Base-by-base conservation (phyloP, 2,888 invertebrate species). In the Drosophila barbarae region DNA sequence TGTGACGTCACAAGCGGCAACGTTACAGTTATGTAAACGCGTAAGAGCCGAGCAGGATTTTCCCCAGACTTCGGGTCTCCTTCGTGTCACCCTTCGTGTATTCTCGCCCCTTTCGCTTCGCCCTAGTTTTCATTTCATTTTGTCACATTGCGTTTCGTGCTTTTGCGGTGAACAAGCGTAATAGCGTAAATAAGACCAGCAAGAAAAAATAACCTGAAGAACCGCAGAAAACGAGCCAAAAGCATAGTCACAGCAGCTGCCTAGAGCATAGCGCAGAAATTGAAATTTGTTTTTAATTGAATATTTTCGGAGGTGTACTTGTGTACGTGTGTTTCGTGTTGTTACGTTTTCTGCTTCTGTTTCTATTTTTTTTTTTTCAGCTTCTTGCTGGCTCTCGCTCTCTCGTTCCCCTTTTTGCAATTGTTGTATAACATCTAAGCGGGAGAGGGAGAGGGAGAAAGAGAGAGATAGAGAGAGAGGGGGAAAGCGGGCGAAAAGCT, bases 141-240 rank as follows among this genome's bases (percentile, higher is more conserved):
- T 49, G 77, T 66, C 57, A 53, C 81, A 80, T 81, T 85, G 69
- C 67, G 65, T 72, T 69, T 74, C 74, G 84, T 85, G 84, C 80
- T 82, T 82, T 72, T 83, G 84, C 65, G 65, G 74, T 68, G 80
- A 74, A 56, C 64, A 77, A 50, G 44, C 47, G 42, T 57, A 60
- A 63, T 39, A 41, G 38, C 56, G 61, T 46, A 57, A 49, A 68
- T 51, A 39, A 44, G 36, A 38, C 41, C 38, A n/a, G 51, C 47
- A 44, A 28, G 50, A 53, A 53, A 30, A 67, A 56, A 49, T 18
- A 47, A 32, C 30, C 18, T 32, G 30, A 47, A 30, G 46, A 18
- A 47, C 46, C 18, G 30, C 46, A 47, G 46, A 47, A 18, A 47
- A 47, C 46, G 46, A 32, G 30, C 18, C 30, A 46, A 46, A 13